Evolutionary conservation across 2,797 vertebrate species (phyloP), one percentile per base, ranked within the genome.

Genomic region (Centropyge bicolor): DNA sequence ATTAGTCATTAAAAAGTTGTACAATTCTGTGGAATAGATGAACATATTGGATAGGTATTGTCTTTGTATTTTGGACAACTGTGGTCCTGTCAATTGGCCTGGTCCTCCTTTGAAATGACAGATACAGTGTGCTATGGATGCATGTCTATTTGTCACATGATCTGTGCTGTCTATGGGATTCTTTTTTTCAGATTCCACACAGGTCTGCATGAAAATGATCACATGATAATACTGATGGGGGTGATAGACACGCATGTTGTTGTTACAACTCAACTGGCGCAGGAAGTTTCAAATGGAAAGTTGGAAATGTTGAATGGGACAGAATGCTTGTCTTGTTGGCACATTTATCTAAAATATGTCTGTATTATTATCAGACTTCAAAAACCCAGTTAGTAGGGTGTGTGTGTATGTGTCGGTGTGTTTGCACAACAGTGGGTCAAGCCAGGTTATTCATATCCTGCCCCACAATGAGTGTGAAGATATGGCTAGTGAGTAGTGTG

Each of bases 361-460:
- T 70, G 43, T 41, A 19, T 46, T 14, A 36, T 36, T 66, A 27
- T 71, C 59, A 74, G 64, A 74, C 52, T 46, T 80, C 55, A 62
- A 59, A 52, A 56, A 31, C 27, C 27, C 16, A 20, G 7, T 19
- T 59, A 57, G 24, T 35, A 13, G 76, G 79, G 74, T 73, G 63
- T 70, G 63, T 70, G 69, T 80, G 64, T 17, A 16, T 72, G 48
- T 60, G 43, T 78, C 31, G 62, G 31, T 78, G 35, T 81, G 80
- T 87, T 74, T 89, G 77, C 71, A 31, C 63, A 69, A 48, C 80
- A 35, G 65, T 76, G 52, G 54, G 56, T 68, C 45, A 59, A 45
- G 56, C 22, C 52, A 71, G 71, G 45, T 77, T 54, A 59, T 31
- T 31, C 27, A 31, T 70, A 64, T 86, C 80, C 83, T 67, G 56